These are phyloP conservation scores for Mamestra brassicae DNA, from an alignment of 2,888 invertebrate genomes.

Conservation along the genomic window DNA sequence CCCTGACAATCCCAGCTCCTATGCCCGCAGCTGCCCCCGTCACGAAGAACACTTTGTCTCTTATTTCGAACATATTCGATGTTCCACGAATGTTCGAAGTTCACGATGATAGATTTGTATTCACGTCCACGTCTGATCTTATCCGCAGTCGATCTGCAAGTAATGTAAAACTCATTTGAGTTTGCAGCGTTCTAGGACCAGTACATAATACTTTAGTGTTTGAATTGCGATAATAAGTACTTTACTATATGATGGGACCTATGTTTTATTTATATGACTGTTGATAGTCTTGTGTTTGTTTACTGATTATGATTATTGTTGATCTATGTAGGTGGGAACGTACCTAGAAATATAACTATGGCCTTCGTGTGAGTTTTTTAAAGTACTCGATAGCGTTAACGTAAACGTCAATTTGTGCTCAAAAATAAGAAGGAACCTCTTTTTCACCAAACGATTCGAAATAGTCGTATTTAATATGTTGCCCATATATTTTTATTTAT, in stretches of 20 bases:
- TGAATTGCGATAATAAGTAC: constrained; percentile 25
- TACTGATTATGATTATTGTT: constrained; percentile 1
- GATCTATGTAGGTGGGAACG: neutral
- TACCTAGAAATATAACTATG: neutral
- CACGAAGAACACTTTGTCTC: constrained; percentile 79
- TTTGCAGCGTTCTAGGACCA: neutral
- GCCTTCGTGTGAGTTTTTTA: too few relatives aligned
- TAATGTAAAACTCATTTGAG: constrained; percentile 5
- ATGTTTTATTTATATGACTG: neutral
- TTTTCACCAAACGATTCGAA: too few relatives aligned
- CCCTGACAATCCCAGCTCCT: constrained; percentile 78
- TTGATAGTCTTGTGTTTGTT: constrained; percentile 6
- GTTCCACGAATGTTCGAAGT: constrained; percentile 1
- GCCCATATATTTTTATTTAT: too few relatives aligned
- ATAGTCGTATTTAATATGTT: too few relatives aligned
- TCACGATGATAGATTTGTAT: neutral
- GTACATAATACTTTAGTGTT: constrained; percentile 4
- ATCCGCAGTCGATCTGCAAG: constrained; percentile 7
- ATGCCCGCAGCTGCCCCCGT: constrained; percentile 85
- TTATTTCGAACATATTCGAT: constrained; percentile 74
- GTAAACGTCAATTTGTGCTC: too few relatives aligned
- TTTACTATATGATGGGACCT: constrained; percentile 2
- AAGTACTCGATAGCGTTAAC: too few relatives aligned
- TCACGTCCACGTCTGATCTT: constrained; percentile 24
- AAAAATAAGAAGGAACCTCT: too few relatives aligned